Evolutionary conservation across 2,797 vertebrate genomes (phyloP).

Genomic region (Notoglanidium macrostoma): DNA sequence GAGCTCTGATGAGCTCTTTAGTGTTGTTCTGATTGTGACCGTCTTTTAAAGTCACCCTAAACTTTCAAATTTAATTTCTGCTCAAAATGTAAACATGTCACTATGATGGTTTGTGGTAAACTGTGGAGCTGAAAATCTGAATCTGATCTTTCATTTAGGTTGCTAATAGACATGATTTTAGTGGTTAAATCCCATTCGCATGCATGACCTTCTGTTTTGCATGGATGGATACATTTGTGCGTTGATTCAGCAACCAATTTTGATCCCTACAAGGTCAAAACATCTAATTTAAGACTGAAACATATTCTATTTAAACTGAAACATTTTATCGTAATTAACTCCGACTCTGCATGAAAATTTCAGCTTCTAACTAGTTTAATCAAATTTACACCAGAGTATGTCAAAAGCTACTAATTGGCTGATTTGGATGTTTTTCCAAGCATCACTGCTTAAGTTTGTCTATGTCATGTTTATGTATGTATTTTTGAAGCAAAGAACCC

Average conservation of each 20-base stretch:
- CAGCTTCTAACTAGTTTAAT: neutral
- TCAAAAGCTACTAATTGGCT: neutral
- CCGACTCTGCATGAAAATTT: neutral
- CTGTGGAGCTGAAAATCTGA: neutral
- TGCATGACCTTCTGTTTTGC: neutral
- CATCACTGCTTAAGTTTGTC: neutral
- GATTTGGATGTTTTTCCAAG: neutral
- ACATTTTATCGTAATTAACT: neutral
- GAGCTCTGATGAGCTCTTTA: neutral
- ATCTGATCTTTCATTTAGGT: neutral
- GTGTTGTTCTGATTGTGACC: slow-evolving; percentile 3
- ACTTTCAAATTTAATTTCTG: neutral
- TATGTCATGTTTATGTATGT: neutral
- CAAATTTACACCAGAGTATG: neutral
- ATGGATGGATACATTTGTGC: neutral
- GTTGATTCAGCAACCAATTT: neutral
- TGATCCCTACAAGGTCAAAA: neutral
- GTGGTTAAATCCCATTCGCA: neutral
- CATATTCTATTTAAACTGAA: neutral
- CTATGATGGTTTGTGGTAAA: neutral
- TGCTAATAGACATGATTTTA: neutral
- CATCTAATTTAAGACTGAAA: neutral
- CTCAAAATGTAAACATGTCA: neutral
- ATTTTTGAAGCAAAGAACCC: neutral
- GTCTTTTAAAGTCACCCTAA: neutral